phyloP scores from a whole-genome alignment of 2,113 vertebrate genomes.

The Ceyx melanurus region DNA sequence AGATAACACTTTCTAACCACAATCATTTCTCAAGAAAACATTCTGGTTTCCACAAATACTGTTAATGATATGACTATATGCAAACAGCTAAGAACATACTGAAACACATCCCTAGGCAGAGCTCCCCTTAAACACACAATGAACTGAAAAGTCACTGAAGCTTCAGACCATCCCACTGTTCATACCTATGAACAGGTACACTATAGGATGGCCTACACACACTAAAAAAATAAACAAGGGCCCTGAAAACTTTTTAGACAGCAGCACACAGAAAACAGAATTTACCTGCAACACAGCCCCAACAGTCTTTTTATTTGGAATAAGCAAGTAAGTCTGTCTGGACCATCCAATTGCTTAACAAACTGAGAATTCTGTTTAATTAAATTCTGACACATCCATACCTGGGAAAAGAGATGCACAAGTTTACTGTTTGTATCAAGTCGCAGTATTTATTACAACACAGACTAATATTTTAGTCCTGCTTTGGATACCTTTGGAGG shows the following conservation, averaged over 20 bases:
- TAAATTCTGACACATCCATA: slow-evolving; percentile 95
- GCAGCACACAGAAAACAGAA: neutral
- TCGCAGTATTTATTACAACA: neutral
- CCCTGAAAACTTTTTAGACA: neutral
- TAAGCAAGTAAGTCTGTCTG: slow-evolving; percentile 87
- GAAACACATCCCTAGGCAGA: neutral
- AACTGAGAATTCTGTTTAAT: slow-evolving; percentile 90
- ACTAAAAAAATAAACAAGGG: neutral
- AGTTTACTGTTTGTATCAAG: neutral
- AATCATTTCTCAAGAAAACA: neutral
- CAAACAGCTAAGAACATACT: neutral
- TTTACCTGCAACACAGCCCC: slow-evolving; percentile 95
- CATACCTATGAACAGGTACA: neutral
- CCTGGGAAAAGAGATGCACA: slow-evolving; percentile 71
- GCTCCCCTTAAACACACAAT: neutral
- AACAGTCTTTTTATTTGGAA: slow-evolving; percentile 97
- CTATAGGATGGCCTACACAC: accelerated
- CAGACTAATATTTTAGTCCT: neutral
- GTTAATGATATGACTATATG: accelerated
- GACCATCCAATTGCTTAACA: slow-evolving; percentile 87
- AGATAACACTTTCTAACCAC: neutral
- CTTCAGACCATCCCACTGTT: neutral
- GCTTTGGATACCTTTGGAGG: neutral
- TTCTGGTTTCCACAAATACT: neutral
- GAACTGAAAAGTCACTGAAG: neutral